Evolutionary conservation across 2,113 vertebrate species (phyloP), one percentile per base, ranked within the genome.

Genomic region (Oncorhynchus mykiss): DNA sequence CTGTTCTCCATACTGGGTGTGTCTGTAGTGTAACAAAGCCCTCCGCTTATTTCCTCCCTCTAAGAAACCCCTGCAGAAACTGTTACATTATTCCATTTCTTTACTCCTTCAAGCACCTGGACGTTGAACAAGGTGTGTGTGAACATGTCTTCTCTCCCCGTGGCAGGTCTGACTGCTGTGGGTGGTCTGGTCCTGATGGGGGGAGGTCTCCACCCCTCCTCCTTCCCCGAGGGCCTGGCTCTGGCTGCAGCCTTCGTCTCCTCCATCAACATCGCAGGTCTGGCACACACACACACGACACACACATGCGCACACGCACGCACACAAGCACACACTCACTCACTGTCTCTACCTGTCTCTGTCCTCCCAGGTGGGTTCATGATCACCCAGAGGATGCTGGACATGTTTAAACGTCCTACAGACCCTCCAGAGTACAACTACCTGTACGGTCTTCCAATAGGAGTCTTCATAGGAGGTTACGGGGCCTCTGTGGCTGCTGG

Each of bases 171-270:
- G 81, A 94, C 94, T 3, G 94, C 94, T n/a, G 94, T 94, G 2
- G 94, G 94, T 7, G 94, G 94, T 76, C 84, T 95, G 81, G 92
- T 91, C 60, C 85, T 95, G 81, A 95, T 95, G 94, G 94, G 93
- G 14, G 94, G 94, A 25, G 90, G 90, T 48, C 92, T 93, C 62
- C 85, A 91, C 22, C 94, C 94, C 27, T 91, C 92, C 29, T 77
- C 75, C 1, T 1, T 93, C 4, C 93, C 94, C 0, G 83, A 95
- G 77, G 82, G 85, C 79, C 89, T 95, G 13, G 94, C 94, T 59
- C 85, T 95, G 27, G 89, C 92, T 39, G 94, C 94, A 59, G 94
- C 93, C 1, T 95, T 95, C 11, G 88, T 95, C 70, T 95, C 94
- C 54, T 95, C 94, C 31, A 92, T 95, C 81, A 94, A 94, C 87